A percentile compares a stretch with the other conserved stretches of the same genome.
These are phyloP conservation scores for Takifugu flavidus DNA, from an alignment of 2,113 vertebrate species.

Conservation along the genomic window DNA sequence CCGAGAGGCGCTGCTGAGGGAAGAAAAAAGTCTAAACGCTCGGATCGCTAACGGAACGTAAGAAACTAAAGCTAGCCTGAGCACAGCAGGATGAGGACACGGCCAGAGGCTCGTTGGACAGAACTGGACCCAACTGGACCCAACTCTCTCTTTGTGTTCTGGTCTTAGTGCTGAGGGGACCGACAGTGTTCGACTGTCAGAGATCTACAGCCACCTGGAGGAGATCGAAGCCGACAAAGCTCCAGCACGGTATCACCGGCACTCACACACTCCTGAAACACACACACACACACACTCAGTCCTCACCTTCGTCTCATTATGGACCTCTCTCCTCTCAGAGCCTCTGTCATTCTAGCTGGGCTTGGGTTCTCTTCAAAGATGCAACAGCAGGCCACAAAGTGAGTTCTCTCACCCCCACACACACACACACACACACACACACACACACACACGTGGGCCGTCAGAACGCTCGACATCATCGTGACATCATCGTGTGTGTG, in stretches of 20 bases:
- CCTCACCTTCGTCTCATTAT: neutral
- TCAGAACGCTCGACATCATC: neutral
- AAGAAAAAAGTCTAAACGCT: slow-evolving; percentile 81
- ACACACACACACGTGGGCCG: neutral
- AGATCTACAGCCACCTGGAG: slow-evolving; percentile 90
- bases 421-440: neutral
- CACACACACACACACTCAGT: neutral
- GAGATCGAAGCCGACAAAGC: slow-evolving; percentile 98
- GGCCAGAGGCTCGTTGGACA: too few species aligned
- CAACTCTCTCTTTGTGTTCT: neutral
- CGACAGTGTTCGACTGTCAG: slow-evolving; percentile 83
- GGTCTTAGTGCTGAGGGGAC: slow-evolving; percentile 80
- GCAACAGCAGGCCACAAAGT: slow-evolving; percentile 95
- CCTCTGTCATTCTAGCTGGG: slow-evolving; percentile 92
- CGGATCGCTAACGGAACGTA: slow-evolving; percentile 85
- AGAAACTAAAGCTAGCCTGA: slow-evolving; percentile 24
- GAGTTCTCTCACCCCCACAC: slow-evolving; percentile 54
- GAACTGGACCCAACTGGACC: too few species aligned
- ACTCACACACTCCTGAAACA: neutral
- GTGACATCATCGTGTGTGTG: neutral
- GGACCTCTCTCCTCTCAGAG: slow-evolving; percentile 71
- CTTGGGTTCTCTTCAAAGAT: slow-evolving; percentile 91
- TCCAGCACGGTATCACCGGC: slow-evolving; percentile 83
- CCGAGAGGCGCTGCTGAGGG: slow-evolving; percentile 82
- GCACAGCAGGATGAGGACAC: too few species aligned